Evolutionary conservation across 2,113 vertebrate species (phyloP).

Genomic region (Formicarius rufipectus): DNA sequence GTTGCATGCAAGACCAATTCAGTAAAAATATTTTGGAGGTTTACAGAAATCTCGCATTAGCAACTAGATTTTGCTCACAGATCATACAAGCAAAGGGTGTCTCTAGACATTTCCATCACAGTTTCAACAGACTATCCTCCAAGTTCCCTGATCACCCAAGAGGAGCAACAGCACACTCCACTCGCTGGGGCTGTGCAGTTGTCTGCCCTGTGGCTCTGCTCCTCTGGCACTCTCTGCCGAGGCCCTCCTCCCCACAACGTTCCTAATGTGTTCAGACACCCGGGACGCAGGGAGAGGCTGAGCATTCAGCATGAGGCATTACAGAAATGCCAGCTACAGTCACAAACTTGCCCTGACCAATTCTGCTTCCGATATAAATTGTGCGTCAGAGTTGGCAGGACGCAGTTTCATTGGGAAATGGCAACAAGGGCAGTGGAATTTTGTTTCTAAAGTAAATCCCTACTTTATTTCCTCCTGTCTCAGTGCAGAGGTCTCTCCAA

Average conservation of each 20-base stretch:
- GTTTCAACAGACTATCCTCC: neutral
- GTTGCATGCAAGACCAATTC: neutral
- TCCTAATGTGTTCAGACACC: constrained; percentile 51
- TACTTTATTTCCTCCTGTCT: neutral
- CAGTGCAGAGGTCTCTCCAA: neutral
- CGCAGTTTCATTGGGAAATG: neutral
- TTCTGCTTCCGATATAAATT: constrained; percentile 24
- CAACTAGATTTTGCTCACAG: neutral
- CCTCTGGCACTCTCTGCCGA: neutral
- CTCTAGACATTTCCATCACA: neutral
- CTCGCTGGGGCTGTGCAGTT: neutral
- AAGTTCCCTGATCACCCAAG: neutral
- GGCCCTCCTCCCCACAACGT: neutral
- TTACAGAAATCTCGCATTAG: neutral
- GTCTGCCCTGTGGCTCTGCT: neutral
- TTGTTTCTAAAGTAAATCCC: neutral
- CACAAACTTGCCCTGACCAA: constrained; percentile 62
- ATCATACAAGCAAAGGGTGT: rapidly evolving
- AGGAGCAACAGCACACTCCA: rapidly evolving
- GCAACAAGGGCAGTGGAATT: neutral
- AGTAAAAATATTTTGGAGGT: neutral
- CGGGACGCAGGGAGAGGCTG: constrained; percentile 17
- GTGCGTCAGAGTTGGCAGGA: constrained; percentile 5
- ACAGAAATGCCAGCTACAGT: constrained; percentile 57
- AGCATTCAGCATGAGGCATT: neutral